Evolutionary conservation across 1,140 invertebrate genomes (phyloP).

Genomic region (Elymnias hypermnestra): DNA sequence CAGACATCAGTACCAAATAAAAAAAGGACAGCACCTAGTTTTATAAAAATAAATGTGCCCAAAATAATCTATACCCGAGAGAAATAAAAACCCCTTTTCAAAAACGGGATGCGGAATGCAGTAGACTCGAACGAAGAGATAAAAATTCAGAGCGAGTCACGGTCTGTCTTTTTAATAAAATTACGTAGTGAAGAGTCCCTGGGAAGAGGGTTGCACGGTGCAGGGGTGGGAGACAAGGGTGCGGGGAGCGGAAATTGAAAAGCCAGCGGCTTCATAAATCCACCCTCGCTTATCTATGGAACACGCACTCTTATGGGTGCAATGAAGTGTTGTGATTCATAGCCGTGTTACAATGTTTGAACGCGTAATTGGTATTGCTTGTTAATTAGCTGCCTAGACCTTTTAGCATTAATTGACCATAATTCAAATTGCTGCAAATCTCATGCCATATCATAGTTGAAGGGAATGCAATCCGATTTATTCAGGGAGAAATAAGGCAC

Average conservation of each 20-base stretch:
- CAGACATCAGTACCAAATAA: too few relatives aligned
- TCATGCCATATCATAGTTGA: too few relatives aligned
- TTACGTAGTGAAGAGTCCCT: conserved; percentile 35
- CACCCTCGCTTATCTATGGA: conserved; percentile 47
- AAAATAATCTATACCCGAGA: background rate
- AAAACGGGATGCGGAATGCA: conserved; percentile 10
- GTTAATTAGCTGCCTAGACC: background rate
- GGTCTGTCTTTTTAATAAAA: conserved; percentile 58
- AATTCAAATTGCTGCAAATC: too few relatives aligned
- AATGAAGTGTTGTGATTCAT: conserved; percentile 41
- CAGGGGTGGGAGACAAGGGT: conserved; percentile 18
- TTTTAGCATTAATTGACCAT: background rate
- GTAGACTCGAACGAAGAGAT: conserved; percentile 34
- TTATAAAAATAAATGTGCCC: background rate
- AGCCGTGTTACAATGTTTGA: conserved; percentile 31
- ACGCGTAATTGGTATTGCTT: conserved; percentile 17
- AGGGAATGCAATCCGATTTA: too few relatives aligned
- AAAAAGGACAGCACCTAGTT: too few relatives aligned
- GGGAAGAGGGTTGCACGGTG: conserved; percentile 10
- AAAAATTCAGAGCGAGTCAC: conserved; percentile 45
- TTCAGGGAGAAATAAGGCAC: too few relatives aligned
- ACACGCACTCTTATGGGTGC: conserved; percentile 43
- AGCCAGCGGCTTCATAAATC: conserved; percentile 40
- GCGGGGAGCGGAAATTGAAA: conserved; percentile 58
- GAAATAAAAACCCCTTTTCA: conserved; percentile 12